phyloP scores from a whole-genome alignment of 2,113 vertebrate genomes.

The Cricetomys ansorgei region DNA sequence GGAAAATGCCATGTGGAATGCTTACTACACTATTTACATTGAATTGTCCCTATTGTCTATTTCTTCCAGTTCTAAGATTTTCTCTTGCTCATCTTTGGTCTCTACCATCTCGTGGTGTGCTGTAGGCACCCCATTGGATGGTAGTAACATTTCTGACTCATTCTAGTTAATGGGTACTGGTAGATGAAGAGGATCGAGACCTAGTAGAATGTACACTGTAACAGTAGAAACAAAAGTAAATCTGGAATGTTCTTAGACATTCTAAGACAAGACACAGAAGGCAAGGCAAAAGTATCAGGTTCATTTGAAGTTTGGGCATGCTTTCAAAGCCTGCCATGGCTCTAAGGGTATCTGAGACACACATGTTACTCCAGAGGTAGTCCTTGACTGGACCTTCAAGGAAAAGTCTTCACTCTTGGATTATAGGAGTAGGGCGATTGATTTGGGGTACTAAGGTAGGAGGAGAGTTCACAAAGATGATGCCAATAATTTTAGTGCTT shows the following conservation, averaged over 20 bases:
- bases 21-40: background rate
- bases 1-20: background rate
- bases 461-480: background rate
- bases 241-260: background rate
- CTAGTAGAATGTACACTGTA: background rate
- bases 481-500: background rate
- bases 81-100: background rate
- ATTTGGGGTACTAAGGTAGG: background rate
- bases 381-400: background rate
- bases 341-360: background rate
- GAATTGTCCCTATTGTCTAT: too few relatives aligned
- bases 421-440: background rate
- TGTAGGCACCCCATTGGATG: background rate
- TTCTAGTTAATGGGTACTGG: background rate
- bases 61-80: background rate
- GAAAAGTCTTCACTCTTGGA: background rate
- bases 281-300: background rate
- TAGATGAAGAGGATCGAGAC: background rate
- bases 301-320: background rate
- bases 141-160: background rate
- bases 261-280: background rate
- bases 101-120: background rate
- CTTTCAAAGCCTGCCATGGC: background rate
- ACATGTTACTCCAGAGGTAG: background rate
- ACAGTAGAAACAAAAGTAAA: conserved; percentile 27